Conservation (phyloP, 2,113 vertebrate species). For the Eidolon helvum region DNA sequence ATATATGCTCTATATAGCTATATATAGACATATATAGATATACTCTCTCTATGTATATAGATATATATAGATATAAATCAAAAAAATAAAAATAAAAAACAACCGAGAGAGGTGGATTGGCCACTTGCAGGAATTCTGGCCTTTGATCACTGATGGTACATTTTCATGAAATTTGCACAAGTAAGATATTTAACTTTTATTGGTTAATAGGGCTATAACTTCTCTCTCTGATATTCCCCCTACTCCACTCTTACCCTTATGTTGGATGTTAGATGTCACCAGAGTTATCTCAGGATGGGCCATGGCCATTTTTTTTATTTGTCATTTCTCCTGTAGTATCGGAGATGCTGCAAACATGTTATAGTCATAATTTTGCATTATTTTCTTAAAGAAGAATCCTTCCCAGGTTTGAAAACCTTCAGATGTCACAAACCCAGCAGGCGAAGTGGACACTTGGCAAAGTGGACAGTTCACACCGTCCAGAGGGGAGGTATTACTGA, state of each 20-base stretch:
- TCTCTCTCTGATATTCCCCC: neutral
- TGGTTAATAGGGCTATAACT: neutral
- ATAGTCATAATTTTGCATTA: neutral
- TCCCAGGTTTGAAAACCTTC: neutral
- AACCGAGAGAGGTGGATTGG: accelerated
- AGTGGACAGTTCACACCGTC: accelerated
- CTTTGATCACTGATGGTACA: accelerated
- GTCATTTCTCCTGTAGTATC: neutral
- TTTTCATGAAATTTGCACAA: neutral
- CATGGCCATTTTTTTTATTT: neutral
- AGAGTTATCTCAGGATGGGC: neutral
- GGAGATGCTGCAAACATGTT: neutral
- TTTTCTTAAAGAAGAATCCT: neutral
- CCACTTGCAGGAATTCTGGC: neutral
- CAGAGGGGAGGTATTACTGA: accelerated
- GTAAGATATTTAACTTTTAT: neutral
- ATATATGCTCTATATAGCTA: too few relatives aligned
- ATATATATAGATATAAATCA: neutral
- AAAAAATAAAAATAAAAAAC: neutral
- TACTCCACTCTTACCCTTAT: neutral
- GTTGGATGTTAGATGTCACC: neutral
- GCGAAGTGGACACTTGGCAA: neutral
- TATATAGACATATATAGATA: too few relatives aligned
- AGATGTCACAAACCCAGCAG: neutral
- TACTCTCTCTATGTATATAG: too few relatives aligned